Conservation (phyloP, 1,140 invertebrate genomes). For the Eriosoma lanigerum region DNA sequence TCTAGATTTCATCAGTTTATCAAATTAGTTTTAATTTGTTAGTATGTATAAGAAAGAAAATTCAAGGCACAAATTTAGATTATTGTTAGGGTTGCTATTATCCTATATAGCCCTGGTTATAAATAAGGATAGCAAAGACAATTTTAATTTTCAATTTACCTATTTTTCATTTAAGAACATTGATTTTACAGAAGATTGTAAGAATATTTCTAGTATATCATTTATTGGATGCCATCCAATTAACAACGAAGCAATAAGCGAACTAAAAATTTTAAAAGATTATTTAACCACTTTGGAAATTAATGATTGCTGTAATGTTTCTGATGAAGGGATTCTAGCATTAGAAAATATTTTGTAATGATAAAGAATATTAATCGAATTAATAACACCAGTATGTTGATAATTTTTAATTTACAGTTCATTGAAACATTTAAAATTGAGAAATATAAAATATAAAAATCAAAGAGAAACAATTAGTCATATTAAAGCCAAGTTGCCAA, state of each 20-base stretch:
- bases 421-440: conserved; percentile 10
- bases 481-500: neutral
- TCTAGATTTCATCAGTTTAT: too few relatives aligned
- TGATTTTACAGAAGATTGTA: neutral
- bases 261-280: neutral
- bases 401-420: neutral
- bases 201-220: neutral
- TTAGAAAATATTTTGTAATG: neutral
- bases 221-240: neutral
- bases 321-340: neutral
- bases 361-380: too few relatives aligned
- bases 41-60: conserved; percentile 60
- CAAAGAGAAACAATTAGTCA: neutral
- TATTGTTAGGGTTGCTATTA: neutral
- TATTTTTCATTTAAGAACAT: neutral
- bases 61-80: neutral
- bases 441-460: neutral
- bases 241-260: neutral
- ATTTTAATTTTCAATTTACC: neutral
- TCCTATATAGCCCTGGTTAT: neutral
- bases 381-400: too few relatives aligned
- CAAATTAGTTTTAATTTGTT: too few relatives aligned
- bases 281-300: neutral
- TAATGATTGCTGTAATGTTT: neutral
- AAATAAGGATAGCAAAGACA: too few relatives aligned